A percentile compares a stretch with the other conserved stretches of the same genome.
These are phyloP conservation scores for Myoxocephalus aenaeus DNA, from an alignment of 2,797 vertebrate species.

Conservation along the genomic window DNA sequence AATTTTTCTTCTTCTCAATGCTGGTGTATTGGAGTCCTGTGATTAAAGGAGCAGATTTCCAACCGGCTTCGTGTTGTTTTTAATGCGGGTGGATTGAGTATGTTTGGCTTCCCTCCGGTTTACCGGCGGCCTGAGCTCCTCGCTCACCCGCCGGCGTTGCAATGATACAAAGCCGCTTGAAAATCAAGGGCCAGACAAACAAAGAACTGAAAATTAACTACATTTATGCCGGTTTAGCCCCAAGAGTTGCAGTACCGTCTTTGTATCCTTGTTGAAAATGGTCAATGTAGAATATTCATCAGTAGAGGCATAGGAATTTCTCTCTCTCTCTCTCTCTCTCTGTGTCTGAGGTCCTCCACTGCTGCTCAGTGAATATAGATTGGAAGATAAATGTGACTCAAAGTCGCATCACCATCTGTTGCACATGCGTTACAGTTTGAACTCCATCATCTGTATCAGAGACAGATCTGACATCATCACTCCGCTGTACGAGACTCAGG, in stretches of 20 bases:
- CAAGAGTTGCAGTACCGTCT: constrained; percentile 13
- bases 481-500: constrained; percentile 5
- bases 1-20: not conserved
- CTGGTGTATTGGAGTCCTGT: constrained; percentile 17
- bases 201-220: constrained; percentile 31
- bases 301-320: not conserved
- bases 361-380: constrained; percentile 15
- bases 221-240: constrained; percentile 11
- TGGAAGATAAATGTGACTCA: constrained; percentile 32
- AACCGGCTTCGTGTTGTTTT: not conserved
- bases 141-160: not conserved
- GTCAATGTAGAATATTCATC: constrained; percentile 23
- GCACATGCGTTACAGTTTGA: constrained; percentile 32
- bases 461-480: constrained; percentile 40
- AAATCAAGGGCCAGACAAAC: constrained; percentile 27
- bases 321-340: too few relatives aligned
- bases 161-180: not conserved
- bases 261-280: constrained; percentile 24
- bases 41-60: constrained; percentile 22
- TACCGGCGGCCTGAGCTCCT: not conserved
- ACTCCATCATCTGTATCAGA: constrained; percentile 41
- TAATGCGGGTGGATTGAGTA: not conserved
- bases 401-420: constrained; percentile 38
- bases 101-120: not conserved
- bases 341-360: not conserved